Base-by-base conservation (phyloP, 2,113 vertebrate species). In the Neomonachus schauinslandi region DNA sequence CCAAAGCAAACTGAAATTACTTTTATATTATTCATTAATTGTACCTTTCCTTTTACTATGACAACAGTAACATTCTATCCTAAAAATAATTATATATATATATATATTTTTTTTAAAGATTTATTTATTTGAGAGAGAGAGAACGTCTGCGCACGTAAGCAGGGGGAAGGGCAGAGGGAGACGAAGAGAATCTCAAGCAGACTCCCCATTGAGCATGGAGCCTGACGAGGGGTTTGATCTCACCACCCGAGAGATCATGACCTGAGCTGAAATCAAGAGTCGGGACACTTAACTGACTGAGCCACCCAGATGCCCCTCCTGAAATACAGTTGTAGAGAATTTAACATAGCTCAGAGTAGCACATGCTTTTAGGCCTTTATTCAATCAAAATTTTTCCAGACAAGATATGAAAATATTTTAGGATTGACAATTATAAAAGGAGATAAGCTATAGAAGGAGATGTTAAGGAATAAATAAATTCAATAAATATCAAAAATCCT, bases 1-100 rank as follows among this genome's bases (percentile, higher is more conserved):
- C 53, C 89, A 89, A 95, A 97, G 79, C 55, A 95, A 85, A 95
- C 10, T 89, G 53, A 96, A 97, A 95, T 85, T 87, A 82, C 13
- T 76, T 96, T 93, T 89, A 51, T 96, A 81, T 86, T 51, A 87
- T 59, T 93, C 53, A 92, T 79, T 94, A 96, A 94, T 67, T 81
- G 4, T 18, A 97, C 53, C 53, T 65, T 92, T 57, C 86, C 55
- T 97, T 92, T 83, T 81, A 91, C 57, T 86, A 49, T 63, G 31
- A 93, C 36, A 71, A 95, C 10, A 95, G 67, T 53, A 96, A 80
- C 36, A 91, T 42, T 93, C 15, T 67, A 82, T 65, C 63, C 63
- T 67, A 67, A 67, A 65, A 67, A 67, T 67, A 67, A 67, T 67
- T 33, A 33, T 7, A 15, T 33, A 14, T 51, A 51, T 51, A 51